Conservation (phyloP, 2,888 invertebrate genomes). For the Ferrisia virgata region DNA sequence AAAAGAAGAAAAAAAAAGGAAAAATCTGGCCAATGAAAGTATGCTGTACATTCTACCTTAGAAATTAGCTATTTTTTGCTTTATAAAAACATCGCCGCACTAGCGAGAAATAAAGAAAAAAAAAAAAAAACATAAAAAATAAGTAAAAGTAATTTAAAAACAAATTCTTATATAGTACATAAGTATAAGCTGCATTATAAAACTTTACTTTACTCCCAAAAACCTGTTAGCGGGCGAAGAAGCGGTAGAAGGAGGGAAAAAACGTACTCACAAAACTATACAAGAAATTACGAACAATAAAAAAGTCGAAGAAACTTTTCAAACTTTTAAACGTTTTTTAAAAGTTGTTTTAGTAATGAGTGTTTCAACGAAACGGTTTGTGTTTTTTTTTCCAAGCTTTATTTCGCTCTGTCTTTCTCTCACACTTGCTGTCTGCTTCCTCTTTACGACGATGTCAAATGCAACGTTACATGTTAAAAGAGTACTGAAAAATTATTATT, state of each 20-base stretch:
- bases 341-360: constrained; percentile 26
- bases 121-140: background rate
- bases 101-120: background rate
- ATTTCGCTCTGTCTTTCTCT: too few species aligned
- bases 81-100: background rate
- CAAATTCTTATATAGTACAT: background rate
- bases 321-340: constrained; percentile 32
- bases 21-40: background rate
- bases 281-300: constrained; percentile 32
- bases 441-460: background rate
- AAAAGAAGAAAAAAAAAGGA: too few species aligned
- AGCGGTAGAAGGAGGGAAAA: background rate
- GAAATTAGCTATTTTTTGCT: background rate
- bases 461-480: background rate
- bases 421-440: background rate
- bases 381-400: too few species aligned
- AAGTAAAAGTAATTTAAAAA: constrained; percentile 28
- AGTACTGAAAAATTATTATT: constrained; percentile 7
- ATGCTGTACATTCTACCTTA: background rate
- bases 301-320: constrained; percentile 24
- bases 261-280: background rate
- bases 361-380: constrained; percentile 9
- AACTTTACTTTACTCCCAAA: background rate
- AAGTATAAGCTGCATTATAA: constrained; percentile 33
- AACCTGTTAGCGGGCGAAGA: background rate